Base-by-base conservation (phyloP, 2,797 vertebrate genomes). In the Alfaro cultratus region DNA sequence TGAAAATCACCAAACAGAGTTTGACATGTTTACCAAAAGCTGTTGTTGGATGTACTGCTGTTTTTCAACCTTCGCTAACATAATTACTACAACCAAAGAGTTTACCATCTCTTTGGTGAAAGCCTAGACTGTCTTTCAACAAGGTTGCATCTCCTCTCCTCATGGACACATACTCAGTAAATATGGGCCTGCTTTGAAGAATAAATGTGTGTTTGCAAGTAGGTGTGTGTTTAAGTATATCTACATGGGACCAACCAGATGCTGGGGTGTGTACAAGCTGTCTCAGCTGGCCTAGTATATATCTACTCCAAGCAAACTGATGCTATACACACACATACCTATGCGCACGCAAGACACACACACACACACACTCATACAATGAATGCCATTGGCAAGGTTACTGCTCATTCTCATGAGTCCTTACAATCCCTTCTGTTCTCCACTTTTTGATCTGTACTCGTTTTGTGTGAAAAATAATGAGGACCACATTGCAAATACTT, bases 321-420 rank as follows among this genome's bases (percentile, higher is more conserved):
- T 79, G 64, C 51, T 72, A 18, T 4, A 21, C 21, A 76, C 73
- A 57, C 57, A 62, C 16, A 41, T 45, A 55, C 76, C 57, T 62
- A 75, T 46, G 77, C n/a, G 49, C 43, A 31, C 18, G 18, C 4
- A 18, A 36, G n/a, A 39, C 75, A 78, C 83, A 84, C 75, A 43
- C 41, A 41, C 7, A 53, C 74, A 80, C 45, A 84, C 55, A 82
- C 9, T 62, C 46, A 77, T 18, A 83, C 83, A 85, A 60, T 78
- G n/a, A 90, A 86, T 80, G 91, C 93, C 89, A 89, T 18, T 87
- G 93, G 94, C 94, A 95, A 95, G 94, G 94, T 92, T 93, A 93
- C 89, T 82, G 85, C 88, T 86, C 82, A 60, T 74, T 87, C 89
- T 82, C 82, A 82, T 86, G 85, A 89, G 89, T 89, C 86, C 82